Conservation (phyloP, 2,797 vertebrate genomes). For the Darevskia nairensis region DNA sequence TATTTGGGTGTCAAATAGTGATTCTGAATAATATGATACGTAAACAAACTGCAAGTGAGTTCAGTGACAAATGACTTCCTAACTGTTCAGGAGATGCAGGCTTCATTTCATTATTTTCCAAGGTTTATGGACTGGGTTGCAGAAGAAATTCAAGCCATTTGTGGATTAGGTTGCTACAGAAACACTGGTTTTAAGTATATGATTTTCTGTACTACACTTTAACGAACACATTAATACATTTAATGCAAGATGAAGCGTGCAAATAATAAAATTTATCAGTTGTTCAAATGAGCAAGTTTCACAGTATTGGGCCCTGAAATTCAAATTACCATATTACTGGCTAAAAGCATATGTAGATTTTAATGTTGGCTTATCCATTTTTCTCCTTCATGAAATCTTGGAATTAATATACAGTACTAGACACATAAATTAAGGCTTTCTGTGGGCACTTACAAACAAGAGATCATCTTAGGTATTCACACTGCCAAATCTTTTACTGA, state of each 20-base stretch:
- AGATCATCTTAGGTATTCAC: slow-evolving; percentile 57
- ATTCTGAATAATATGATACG: not conserved
- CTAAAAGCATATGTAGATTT: slow-evolving; percentile 26
- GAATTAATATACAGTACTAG: slow-evolving; percentile 38
- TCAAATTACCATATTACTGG: not conserved
- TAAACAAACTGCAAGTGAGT: not conserved
- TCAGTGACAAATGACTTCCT: not conserved
- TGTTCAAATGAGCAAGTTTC: slow-evolving; percentile 30
- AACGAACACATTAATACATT: not conserved
- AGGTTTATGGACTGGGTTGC: not conserved
- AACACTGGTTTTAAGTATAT: slow-evolving; percentile 32
- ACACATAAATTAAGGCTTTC: slow-evolving; percentile 68
- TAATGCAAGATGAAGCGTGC: slow-evolving; percentile 26
- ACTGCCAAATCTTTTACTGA: slow-evolving; percentile 50
- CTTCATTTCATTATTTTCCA: not conserved
- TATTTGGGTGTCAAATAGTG: not conserved
- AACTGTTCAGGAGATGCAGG: not conserved
- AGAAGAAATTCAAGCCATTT: not conserved
- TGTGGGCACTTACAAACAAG: slow-evolving; percentile 47
- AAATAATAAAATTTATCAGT: not conserved
- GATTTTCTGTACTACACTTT: slow-evolving; percentile 14
- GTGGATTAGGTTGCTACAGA: not conserved
- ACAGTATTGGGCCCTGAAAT: not conserved
- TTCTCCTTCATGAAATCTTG: slow-evolving; percentile 50
- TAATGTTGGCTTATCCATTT: too few relatives aligned